phyloP scores from a whole-genome alignment of 1,140 invertebrate genomes.

The Aethina tumida region DNA sequence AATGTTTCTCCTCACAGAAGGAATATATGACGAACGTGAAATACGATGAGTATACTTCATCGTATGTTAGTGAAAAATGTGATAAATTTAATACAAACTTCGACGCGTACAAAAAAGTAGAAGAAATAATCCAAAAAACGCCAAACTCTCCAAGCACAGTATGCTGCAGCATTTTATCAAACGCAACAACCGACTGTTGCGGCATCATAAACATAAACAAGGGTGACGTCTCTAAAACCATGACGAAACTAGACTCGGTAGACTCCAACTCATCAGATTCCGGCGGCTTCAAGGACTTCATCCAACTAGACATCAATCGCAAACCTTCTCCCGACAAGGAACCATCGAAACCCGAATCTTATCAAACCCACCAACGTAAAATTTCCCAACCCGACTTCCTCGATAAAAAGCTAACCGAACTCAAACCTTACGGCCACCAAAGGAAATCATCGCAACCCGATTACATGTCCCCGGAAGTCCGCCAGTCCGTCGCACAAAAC shows the following conservation, averaged over 20 bases:
- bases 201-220: conserved; percentile 29
- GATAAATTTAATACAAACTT: conserved; percentile 23
- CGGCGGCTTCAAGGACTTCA: conserved; percentile 35
- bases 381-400: conserved; percentile 31
- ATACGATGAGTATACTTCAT: conserved; percentile 16
- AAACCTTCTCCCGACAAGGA: conserved; percentile 10
- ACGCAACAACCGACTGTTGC: conserved; percentile 32
- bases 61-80: conserved; percentile 26
- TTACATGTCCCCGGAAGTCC: conserved; percentile 16
- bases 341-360: conserved; percentile 3
- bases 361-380: conserved; percentile 26
- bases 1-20: conserved; percentile 10
- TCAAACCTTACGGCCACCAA: conserved; percentile 23
- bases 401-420: conserved; percentile 20
- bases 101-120: conserved; percentile 18
- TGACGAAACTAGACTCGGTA: conserved; percentile 33
- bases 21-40: conserved; percentile 13
- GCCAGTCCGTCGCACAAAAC: conserved; percentile 16
- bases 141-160: conserved; percentile 35
- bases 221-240: conserved; percentile 28
- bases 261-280: conserved; percentile 36
- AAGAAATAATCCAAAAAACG: conserved; percentile 22
- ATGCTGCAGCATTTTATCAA: conserved; percentile 35
- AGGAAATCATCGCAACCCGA: conserved; percentile 29
- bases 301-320: conserved; percentile 25